phyloP scores from a whole-genome alignment of 2,888 invertebrate species.

The Lepidochitona cinerea region DNA sequence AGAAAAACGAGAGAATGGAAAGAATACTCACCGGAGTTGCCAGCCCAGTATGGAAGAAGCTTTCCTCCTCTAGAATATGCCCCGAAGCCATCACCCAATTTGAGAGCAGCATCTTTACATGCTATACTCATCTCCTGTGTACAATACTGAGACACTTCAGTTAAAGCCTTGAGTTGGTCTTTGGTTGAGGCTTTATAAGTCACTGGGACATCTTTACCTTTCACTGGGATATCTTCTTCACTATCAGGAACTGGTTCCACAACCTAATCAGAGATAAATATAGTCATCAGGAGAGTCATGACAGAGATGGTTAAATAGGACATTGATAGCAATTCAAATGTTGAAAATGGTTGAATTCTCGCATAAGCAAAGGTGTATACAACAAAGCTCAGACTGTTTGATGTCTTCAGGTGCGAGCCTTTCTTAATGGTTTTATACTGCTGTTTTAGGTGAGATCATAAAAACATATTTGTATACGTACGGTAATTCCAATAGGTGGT shows the following conservation, averaged over 20 bases:
- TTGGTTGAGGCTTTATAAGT: background rate
- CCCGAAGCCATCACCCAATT: background rate
- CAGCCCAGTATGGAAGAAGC: constrained; percentile 1
- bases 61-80: background rate
- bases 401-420: no score
- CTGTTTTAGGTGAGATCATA: background rate
- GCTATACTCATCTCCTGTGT: background rate
- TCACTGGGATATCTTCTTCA: background rate
- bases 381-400: no score
- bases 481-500: background rate
- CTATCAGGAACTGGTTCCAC: background rate
- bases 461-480: background rate
- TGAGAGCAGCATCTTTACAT: background rate
- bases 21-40: background rate
- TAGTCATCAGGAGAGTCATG: no score
- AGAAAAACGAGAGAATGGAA: no score
- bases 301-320: no score
- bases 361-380: no score
- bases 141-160: background rate
- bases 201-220: background rate
- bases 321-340: no score
- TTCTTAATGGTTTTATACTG: no score
- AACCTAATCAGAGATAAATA: no score
- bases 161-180: background rate
- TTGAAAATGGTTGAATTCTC: no score